phyloP scores from a whole-genome alignment of 92 coral and sea anemone species.

The Parazoanthus swiftii region DNA sequence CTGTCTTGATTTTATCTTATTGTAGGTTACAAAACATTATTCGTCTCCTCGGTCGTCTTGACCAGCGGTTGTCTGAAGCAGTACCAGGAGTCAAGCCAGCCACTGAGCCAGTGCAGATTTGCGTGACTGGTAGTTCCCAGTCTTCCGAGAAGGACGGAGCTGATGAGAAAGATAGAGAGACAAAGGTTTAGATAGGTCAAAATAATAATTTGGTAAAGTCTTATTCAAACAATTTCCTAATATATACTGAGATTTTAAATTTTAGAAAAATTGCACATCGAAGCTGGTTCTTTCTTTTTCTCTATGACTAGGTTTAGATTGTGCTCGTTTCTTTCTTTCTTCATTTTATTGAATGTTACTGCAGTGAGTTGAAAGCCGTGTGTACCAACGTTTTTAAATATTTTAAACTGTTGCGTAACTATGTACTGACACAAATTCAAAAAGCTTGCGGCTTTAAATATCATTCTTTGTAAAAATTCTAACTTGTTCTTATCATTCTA shows the following conservation, averaged over 20 bases:
- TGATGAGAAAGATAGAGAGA: slow-evolving; percentile 32
- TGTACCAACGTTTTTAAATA: background rate
- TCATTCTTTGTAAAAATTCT: background rate
- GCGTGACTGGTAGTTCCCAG: slow-evolving; percentile 1
- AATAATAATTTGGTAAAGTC: background rate
- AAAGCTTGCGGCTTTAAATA: too few species aligned
- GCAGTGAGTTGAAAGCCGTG: background rate
- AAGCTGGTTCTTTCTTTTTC: background rate
- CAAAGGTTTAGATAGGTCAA: slow-evolving; percentile 11
- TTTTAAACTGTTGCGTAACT: background rate
- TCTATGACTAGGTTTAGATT: too few species aligned
- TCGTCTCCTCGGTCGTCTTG: slow-evolving; percentile 80
- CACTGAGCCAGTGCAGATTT: background rate
- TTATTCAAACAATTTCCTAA: background rate
- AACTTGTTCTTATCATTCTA: background rate
- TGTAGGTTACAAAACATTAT: slow-evolving; percentile 71
- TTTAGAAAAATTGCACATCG: background rate
- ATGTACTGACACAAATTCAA: too few species aligned
- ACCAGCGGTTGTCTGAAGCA: slow-evolving; percentile 66
- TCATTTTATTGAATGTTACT: background rate
- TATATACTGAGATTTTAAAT: too few species aligned
- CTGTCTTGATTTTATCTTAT: background rate
- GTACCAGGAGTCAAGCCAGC: slow-evolving; percentile 24
- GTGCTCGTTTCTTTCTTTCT: background rate
- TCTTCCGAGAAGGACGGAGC: slow-evolving; percentile 20